phyloP scores from a whole-genome alignment of 2,888 invertebrate species.

The Nomada fucata region DNA sequence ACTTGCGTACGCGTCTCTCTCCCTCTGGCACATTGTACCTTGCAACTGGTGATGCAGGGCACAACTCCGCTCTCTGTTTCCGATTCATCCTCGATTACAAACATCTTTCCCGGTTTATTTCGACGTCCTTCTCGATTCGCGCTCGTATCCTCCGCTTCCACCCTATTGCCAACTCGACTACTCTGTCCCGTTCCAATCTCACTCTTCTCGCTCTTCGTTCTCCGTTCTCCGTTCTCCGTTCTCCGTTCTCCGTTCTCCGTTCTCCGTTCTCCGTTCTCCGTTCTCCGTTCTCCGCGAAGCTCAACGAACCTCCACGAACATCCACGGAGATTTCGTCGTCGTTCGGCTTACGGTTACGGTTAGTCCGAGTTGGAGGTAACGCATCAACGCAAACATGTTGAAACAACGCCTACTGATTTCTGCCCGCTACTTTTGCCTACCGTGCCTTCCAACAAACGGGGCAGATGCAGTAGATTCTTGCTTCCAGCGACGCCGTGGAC shows the following conservation, averaged over 20 bases:
- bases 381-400: slow-evolving; percentile 52
- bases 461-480: slow-evolving; percentile 24
- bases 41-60: slow-evolving; percentile 67
- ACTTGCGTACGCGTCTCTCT: slow-evolving; percentile 23
- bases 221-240: background rate
- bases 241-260: background rate
- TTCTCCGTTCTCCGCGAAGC: background rate
- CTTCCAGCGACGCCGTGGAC: background rate
- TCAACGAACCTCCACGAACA: no score
- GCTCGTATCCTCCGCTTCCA: background rate
- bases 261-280: slow-evolving; percentile 14
- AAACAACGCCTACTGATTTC: slow-evolving; percentile 41
- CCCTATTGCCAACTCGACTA: slow-evolving; percentile 7
- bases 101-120: slow-evolving; percentile 46
- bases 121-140: slow-evolving; percentile 26
- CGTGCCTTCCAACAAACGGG: slow-evolving; percentile 27
- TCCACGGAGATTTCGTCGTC: slow-evolving; percentile 30
- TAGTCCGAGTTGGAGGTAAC: slow-evolving; percentile 51
- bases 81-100: slow-evolving; percentile 31
- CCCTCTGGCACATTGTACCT: slow-evolving; percentile 58
- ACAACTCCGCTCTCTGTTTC: slow-evolving; percentile 60
- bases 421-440: slow-evolving; percentile 44
- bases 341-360: slow-evolving; percentile 45
- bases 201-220: slow-evolving; percentile 21
- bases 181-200: slow-evolving; percentile 2